phyloP scores from a whole-genome alignment of 2,888 invertebrate genomes.

The Ligdia adustata region DNA sequence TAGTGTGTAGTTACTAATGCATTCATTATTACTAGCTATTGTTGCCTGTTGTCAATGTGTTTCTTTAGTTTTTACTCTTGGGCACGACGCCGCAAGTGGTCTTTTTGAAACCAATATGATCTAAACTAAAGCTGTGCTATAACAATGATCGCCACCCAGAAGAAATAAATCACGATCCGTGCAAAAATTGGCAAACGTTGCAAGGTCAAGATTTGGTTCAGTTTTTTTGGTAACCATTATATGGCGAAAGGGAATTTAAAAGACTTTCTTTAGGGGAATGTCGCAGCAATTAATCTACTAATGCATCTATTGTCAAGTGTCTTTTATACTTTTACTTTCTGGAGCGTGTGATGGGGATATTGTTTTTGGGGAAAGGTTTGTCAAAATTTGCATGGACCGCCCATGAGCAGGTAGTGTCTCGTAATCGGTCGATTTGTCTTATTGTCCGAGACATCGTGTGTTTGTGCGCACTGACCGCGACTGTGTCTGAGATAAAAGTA shows the following conservation, averaged over 20 bases:
- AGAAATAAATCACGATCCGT: conserved; percentile 73
- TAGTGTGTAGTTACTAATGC: conserved; percentile 53
- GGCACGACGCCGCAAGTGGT: conserved; percentile 74
- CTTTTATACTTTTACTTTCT: conserved; percentile 76
- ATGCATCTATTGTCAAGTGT: conserved; percentile 55
- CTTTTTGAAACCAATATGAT: conserved; percentile 66
- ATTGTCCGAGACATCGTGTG: conserved; percentile 78
- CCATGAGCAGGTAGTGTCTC: conserved; percentile 77
- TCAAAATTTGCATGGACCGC: conserved; percentile 74
- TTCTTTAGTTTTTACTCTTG: conserved; percentile 55
- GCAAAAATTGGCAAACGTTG: conserved; percentile 76
- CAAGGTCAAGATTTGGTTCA: conserved; percentile 62
- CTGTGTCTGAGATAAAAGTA: conserved; percentile 78
- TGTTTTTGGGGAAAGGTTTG: conserved; percentile 55
- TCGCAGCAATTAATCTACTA: conserved; percentile 76
- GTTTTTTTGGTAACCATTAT: conserved; percentile 58
- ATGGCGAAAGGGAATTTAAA: conserved; percentile 57
- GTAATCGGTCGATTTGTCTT: conserved; percentile 83
- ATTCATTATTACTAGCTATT: conserved; percentile 57
- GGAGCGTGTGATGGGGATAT: conserved; percentile 52
- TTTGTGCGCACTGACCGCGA: conserved; percentile 79
- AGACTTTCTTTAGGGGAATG: conserved; percentile 65
- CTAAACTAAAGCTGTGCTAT: conserved; percentile 40
- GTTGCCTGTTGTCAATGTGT: conserved; percentile 49
- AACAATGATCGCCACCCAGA: conserved; percentile 60